Evolutionary conservation across 2,797 vertebrate species (phyloP), one percentile per base, ranked within the genome.

Genomic region (Pachyuromys duprasi): DNA sequence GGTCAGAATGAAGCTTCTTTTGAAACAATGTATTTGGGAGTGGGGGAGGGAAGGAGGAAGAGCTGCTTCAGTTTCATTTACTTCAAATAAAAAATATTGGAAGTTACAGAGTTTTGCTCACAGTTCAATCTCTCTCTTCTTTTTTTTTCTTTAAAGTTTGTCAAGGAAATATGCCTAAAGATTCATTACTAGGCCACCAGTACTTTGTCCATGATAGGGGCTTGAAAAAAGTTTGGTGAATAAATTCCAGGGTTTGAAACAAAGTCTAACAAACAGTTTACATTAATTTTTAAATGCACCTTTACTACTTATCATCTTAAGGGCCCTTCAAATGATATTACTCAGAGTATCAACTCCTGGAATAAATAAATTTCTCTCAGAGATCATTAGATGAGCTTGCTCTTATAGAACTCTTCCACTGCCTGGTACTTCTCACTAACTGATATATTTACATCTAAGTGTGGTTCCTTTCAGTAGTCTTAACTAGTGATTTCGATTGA

Each of bases 401-500:
- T 96, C 63, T 94, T 92, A 90, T 12, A 94, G 28, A 96, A 95
- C 53, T 95, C 26, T 91, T 95, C 39, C 17, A 93, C 72, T 84
- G 36, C 33, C 76, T 95, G 70, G 18, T 28, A 93, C 15, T 91
- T 84, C 20, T n/a, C 55, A 88, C 57, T 86, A 93, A 87, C 75
- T 89, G n/a, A n/a, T 94, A 67, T 80, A 95, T 89, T 96, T 86
- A 39, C 92, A 63, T 86, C 72, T 63, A 88, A 95, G 33, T 88
- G 45, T 95, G 67, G 75, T 90, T 96, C 92, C 89, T 94, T 90
- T 96, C 70, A 90, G 83, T 87, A 91, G 95, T 96, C 83, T 92
- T 95, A 97, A 78, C 90, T 87, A 96, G 95, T 93, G 86, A 96
- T 92, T 94, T 91, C 15, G 63, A 96, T 91, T 3, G 31, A 95